Percentiles rank a stretch among this genome's conserved stretches.
These are phyloP conservation scores for Tamias sibiricus DNA, from an alignment of 2,113 vertebrate genomes.

Conservation along the genomic window DNA sequence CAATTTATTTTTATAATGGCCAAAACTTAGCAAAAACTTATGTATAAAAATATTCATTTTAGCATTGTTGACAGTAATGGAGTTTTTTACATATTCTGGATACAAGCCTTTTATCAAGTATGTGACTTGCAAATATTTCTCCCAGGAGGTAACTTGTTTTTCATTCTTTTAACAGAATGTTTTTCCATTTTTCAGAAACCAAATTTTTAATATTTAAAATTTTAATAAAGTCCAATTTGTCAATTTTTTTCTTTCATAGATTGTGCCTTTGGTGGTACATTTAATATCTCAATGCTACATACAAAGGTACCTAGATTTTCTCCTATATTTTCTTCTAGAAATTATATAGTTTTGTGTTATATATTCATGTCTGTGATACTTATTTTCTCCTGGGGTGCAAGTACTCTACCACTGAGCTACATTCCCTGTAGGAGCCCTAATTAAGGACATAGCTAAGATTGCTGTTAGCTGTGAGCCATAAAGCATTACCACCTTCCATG, in stretches of 20 bases:
- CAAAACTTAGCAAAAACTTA: background rate
- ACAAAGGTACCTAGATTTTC: background rate
- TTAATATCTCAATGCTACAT: background rate
- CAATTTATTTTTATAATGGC: background rate
- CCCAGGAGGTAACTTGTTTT: background rate
- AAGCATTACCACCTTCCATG: no score
- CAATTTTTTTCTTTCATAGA: background rate
- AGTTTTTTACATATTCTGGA: background rate
- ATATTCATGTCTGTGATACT: background rate
- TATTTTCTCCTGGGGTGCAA: background rate
- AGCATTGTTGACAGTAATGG: background rate
- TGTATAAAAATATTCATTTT: conserved; percentile 9
- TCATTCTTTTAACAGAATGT: background rate
- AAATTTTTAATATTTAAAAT: background rate
- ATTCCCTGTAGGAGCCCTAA: no score
- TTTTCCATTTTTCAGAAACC: background rate
- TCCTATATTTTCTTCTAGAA: background rate
- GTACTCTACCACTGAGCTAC: background rate
- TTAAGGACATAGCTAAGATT: no score
- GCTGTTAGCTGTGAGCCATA: no score
- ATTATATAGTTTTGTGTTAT: background rate
- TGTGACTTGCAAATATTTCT: background rate
- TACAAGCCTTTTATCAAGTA: background rate
- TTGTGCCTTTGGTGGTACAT: background rate
- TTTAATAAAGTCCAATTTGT: background rate